phyloP scores from a whole-genome alignment of 2,113 vertebrate genomes.

The Oenanthe oenanthe region DNA sequence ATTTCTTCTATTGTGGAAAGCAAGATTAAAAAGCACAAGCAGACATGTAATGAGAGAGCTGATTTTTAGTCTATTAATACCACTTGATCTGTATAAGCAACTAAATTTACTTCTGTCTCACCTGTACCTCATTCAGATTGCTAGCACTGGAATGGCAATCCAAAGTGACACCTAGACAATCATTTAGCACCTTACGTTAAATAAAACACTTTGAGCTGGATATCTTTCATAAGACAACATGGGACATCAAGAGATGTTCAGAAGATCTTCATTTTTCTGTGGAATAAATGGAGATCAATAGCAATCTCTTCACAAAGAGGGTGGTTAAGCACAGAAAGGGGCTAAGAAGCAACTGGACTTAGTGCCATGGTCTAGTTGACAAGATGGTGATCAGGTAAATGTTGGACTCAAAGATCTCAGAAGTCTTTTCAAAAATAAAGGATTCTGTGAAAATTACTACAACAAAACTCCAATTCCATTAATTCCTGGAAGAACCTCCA shows the following conservation, averaged over 20 bases:
- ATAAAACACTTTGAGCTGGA: not conserved
- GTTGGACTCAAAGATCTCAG: not conserved
- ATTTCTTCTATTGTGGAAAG: not conserved
- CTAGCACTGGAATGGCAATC: not conserved
- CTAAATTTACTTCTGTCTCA: not conserved
- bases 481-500: not conserved
- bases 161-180: not conserved
- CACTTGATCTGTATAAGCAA: not conserved
- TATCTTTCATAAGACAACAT: not conserved
- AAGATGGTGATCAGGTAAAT: not conserved
- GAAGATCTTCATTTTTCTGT: not conserved
- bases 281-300: not conserved
- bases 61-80: not conserved
- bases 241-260: not conserved
- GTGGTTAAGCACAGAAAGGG: not conserved
- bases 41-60: not conserved
- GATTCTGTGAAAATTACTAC: not conserved
- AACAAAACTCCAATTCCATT: not conserved
- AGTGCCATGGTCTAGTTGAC: not conserved
- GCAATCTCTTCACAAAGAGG: not conserved
- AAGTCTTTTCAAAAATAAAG: not conserved
- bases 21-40: not conserved
- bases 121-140: not conserved
- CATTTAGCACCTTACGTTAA: not conserved
- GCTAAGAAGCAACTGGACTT: not conserved